phyloP scores from a whole-genome alignment of 1,140 invertebrate species.

The Drosophila miranda region DNA sequence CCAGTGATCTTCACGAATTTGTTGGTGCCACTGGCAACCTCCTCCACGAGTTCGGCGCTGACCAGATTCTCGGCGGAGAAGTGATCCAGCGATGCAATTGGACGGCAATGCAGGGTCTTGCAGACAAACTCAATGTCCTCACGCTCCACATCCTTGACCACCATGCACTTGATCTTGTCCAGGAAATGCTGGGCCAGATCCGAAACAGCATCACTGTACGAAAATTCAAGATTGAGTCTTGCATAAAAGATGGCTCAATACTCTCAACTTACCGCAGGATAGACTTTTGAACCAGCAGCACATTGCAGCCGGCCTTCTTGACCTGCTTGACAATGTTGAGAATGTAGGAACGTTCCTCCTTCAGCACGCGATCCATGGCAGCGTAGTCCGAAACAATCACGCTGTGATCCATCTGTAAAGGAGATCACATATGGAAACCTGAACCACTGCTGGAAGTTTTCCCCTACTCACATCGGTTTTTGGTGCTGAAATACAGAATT shows the following conservation, averaged over 20 bases:
- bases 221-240: conserved; percentile 2
- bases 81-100: conserved; percentile 99
- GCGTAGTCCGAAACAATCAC: conserved; percentile 99
- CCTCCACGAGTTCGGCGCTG: conserved; percentile 96
- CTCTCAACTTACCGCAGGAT: conserved; percentile 88
- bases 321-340: conserved; percentile 99
- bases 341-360: conserved; percentile 99
- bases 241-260: neutral
- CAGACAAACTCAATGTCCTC: conserved; percentile 99
- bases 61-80: conserved; percentile 96
- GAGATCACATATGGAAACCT: neutral
- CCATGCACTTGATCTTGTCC: conserved; percentile 99
- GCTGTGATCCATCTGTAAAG: conserved; percentile 96
- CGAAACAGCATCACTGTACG: conserved; percentile 92
- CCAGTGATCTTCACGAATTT: conserved; percentile 98
- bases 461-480: conserved; percentile 95
- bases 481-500: conserved; percentile 99
- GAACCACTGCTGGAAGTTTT: neutral
- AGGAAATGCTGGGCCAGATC: conserved; percentile 99
- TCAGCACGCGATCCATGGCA: conserved; percentile 99
- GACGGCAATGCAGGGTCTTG: conserved; percentile 96
- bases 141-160: conserved; percentile 98
- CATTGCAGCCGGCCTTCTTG: conserved; percentile 99
- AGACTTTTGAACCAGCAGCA: conserved; percentile 99
- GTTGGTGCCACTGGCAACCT: conserved; percentile 93